Percentiles rank a stretch among this genome's conserved stretches.
Evolutionary conservation across 2,797 vertebrate genomes (phyloP).

Genomic region (Semotilus atromaculatus): DNA sequence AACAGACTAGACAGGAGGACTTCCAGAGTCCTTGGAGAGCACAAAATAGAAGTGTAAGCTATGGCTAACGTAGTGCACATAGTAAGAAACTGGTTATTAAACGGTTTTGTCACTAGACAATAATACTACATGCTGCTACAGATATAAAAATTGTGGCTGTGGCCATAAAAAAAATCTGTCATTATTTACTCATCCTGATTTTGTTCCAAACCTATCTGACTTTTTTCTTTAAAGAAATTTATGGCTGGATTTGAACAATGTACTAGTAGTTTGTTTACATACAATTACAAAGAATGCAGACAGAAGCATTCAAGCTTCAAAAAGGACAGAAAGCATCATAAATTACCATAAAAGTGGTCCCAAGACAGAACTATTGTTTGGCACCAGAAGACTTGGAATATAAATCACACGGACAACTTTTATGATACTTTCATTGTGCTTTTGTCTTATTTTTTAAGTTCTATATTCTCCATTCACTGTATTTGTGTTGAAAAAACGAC

Average conservation of each 20-base stretch:
- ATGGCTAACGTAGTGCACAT: not conserved
- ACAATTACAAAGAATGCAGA: not conserved
- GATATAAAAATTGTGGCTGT: not conserved
- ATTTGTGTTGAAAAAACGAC: not conserved
- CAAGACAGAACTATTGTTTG: not conserved
- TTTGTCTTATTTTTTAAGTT: not conserved
- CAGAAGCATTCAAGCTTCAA: not conserved
- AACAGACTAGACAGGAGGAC: conserved; percentile 49
- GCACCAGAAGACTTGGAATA: not conserved
- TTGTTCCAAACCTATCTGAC: not conserved
- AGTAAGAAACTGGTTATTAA: not conserved
- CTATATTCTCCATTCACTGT: not conserved
- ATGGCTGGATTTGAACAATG: not conserved
- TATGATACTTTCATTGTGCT: not conserved
- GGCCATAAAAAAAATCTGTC: not conserved
- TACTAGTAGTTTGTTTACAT: not conserved
- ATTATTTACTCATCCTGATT: not conserved
- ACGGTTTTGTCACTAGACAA: not conserved
- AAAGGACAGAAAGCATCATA: not conserved
- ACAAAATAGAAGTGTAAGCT: conserved; percentile 18
- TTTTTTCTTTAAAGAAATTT: not conserved
- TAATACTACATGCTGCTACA: not conserved
- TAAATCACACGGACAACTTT: not conserved
- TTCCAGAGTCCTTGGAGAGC: conserved; percentile 35
- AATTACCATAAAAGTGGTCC: not conserved